Evolutionary conservation across 2,113 vertebrate genomes (phyloP), one percentile per base, ranked within the genome.

Genomic region (Callipepla californica): DNA sequence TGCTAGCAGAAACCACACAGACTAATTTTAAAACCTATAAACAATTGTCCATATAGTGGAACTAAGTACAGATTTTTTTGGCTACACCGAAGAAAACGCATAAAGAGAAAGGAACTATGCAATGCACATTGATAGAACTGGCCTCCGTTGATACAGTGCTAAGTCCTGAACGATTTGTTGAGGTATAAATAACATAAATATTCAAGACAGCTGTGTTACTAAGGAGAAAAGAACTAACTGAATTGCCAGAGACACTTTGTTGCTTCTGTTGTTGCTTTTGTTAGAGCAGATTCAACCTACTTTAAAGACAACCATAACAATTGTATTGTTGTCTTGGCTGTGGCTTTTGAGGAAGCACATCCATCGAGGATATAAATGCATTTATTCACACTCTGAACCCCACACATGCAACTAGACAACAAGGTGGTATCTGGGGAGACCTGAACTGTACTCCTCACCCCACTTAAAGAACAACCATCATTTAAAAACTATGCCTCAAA

Each of bases 31-130:
- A 63, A 34, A n/a, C 12, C 38, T 14, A 11, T 50, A 75, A 63
- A 11, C 20, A 36, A 55, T 44, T 20, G 9, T 21, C 45, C 30
- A 61, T 4, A 6, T 58, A 30, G 19, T 23, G 7, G 28, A 51
- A 6, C 4, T 4, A 10, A 2, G 48, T 14, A 16, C 2, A 55
- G 62, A 79, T 85, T 75, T 7, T 15, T 15, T n/a, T 34, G 30
- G 23, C 3, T 5, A 9, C 5, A 6, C 0, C 1, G 2, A 21
- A 28, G 38, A 32, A 42, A 50, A 16, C 18, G 8, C 23, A 73
- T 17, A 28, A 50, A 69, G 22, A 26, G 50, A 44, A 72, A 81
- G 62, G 20, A 5, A 18, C 11, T 40, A 1, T 36, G 50, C 4
- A n/a, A 36, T 16, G 26, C 10, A 59, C 38, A 30, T 42, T 67